A percentile compares a stretch with the other conserved stretches of the same genome.
Evolutionary conservation across 2,888 invertebrate species (phyloP).

Genomic region (Furcula furcula): DNA sequence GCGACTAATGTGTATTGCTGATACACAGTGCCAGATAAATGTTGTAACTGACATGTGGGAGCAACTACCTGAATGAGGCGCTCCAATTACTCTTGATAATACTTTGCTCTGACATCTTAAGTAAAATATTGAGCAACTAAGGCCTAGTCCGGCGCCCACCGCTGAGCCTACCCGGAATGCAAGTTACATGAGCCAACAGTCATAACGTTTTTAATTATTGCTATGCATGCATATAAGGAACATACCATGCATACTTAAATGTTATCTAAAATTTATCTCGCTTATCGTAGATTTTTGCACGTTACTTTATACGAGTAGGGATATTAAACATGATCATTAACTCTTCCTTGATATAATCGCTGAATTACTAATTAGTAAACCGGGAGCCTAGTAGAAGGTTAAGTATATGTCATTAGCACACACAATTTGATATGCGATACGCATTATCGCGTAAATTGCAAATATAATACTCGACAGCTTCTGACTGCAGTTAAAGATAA

Average conservation of each 20-base stretch:
- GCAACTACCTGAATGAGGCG: conserved; percentile 45
- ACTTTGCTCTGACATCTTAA: conserved; percentile 27
- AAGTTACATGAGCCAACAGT: no score
- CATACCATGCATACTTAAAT: no score
- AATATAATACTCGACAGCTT: no score
- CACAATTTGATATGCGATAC: not conserved
- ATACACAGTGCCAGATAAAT: conserved; percentile 51
- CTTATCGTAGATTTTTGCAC: not conserved
- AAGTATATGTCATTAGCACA: not conserved
- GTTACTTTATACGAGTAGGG: not conserved
- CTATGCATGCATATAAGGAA: no score
- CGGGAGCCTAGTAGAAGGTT: not conserved
- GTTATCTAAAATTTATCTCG: no score
- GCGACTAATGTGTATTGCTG: conserved; percentile 52
- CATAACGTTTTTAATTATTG: no score
- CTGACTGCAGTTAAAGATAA: no score
- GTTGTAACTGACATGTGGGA: conserved; percentile 55
- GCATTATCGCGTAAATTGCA: not conserved
- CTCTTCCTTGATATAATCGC: conserved; percentile 2
- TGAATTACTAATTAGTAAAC: conserved; percentile 7
- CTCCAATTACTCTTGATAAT: conserved; percentile 38
- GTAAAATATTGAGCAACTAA: conserved; percentile 21
- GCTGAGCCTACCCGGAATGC: not conserved
- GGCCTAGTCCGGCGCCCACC: not conserved
- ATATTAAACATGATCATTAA: not conserved